Evolutionary conservation across 2,888 invertebrate genomes (phyloP).

Genomic region (Axea sp.): DNA sequence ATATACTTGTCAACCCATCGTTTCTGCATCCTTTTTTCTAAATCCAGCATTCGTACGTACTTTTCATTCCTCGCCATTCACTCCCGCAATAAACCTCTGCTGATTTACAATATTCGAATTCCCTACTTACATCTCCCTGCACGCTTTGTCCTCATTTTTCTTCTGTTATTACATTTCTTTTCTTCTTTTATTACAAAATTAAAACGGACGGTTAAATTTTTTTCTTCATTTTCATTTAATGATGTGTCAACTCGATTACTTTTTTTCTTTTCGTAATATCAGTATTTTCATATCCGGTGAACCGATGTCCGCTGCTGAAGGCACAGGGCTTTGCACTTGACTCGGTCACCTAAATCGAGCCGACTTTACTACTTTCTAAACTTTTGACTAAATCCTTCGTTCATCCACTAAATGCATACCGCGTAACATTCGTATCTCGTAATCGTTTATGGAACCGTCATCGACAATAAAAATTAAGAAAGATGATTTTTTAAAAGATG

Average conservation of each 20-base stretch:
- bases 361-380: conserved; percentile 64
- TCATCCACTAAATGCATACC: conserved; percentile 43
- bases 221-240: conserved; percentile 65
- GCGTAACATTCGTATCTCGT: conserved; percentile 15
- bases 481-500: conserved; percentile 17
- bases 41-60: conserved; percentile 44
- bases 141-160: too few relatives aligned
- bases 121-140: conserved; percentile 4
- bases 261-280: conserved; percentile 51
- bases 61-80: conserved; percentile 60
- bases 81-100: conserved; percentile 42
- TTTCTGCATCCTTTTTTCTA: conserved; percentile 35
- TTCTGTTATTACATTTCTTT: conserved; percentile 52
- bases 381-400: conserved; percentile 63
- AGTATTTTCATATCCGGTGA: conserved; percentile 69
- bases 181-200: conserved; percentile 76
- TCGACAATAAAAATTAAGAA: conserved; percentile 31
- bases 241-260: conserved; percentile 61
- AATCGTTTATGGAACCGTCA: conserved; percentile 57
- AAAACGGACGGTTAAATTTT: conserved; percentile 78
- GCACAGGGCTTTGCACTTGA: conserved; percentile 80
- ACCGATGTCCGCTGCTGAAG: conserved; percentile 80
- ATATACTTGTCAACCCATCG: conserved; percentile 40
- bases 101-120: conserved; percentile 48
- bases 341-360: conserved; percentile 79